Evolutionary conservation across 2,888 invertebrate species (phyloP).

Genomic region (Conomelus anceps): DNA sequence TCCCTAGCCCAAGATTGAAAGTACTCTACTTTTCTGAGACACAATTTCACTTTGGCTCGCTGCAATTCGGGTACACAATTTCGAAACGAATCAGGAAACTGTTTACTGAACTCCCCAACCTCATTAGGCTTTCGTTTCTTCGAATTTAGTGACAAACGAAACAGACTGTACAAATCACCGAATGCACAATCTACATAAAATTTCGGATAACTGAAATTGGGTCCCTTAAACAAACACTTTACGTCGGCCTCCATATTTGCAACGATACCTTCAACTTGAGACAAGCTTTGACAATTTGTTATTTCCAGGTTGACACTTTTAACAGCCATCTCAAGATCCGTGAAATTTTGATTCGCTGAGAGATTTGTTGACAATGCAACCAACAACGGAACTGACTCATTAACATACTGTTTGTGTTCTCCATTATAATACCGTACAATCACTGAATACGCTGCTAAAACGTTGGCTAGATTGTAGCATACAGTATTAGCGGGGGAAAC

Average conservation of each 20-base stretch:
- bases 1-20: not conserved
- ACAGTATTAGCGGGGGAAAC: not conserved
- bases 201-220: not conserved
- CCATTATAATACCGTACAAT: not conserved
- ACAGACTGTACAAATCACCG: not conserved
- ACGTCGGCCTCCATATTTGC: not conserved
- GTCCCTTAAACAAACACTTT: not conserved
- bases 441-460: not conserved
- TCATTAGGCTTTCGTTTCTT: not conserved
- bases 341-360: not conserved
- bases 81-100: not conserved
- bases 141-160: not conserved
- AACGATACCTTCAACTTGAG: not conserved
- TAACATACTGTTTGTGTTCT: not conserved
- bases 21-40: constrained; percentile 5
- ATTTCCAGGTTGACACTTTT: not conserved
- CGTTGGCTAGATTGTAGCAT: not conserved
- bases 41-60: not conserved
- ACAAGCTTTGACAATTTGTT: not conserved
- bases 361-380: not conserved
- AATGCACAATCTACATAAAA: not conserved
- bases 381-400: not conserved
- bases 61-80: not conserved
- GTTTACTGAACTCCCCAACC: not conserved
- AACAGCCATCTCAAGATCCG: not conserved